phyloP scores from a whole-genome alignment of 2,888 invertebrate species.

The Campopleginae sp. region DNA sequence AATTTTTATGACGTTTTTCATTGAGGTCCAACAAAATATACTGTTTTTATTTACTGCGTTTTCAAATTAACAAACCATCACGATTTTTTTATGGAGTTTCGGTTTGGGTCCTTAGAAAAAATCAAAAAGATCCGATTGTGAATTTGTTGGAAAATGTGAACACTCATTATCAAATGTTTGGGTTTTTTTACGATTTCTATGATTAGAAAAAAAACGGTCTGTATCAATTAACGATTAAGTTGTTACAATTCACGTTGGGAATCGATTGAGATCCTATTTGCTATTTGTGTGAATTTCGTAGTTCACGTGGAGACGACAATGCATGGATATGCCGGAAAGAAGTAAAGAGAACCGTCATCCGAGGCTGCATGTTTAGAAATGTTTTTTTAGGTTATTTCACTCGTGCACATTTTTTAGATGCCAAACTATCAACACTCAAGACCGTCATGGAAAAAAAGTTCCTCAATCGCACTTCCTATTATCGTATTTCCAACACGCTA shows the following conservation, averaged over 20 bases:
- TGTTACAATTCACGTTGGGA: background rate
- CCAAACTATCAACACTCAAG: background rate
- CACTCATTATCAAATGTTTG: background rate
- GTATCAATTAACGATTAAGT: background rate
- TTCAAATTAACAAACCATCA: too few relatives aligned
- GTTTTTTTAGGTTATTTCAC: slow-evolving; percentile 24
- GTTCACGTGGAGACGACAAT: background rate
- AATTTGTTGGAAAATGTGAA: too few relatives aligned
- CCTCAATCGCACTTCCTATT: background rate
- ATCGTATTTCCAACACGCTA: slow-evolving; percentile 17
- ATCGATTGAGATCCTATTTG: background rate
- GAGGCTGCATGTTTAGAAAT: background rate
- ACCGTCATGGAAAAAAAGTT: background rate
- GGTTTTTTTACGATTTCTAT: too few relatives aligned
- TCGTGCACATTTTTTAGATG: slow-evolving; percentile 26
- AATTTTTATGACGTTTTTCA: background rate
- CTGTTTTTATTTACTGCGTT: too few relatives aligned
- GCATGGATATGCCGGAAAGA: background rate
- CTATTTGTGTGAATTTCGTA: background rate
- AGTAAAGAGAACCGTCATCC: background rate
- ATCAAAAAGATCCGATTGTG: too few relatives aligned
- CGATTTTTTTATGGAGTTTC: too few relatives aligned
- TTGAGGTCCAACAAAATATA: background rate
- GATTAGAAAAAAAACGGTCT: background rate
- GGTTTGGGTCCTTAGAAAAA: too few relatives aligned